Base-by-base conservation (phyloP, 2,113 vertebrate species). In the Daphoenositta chrysoptera region DNA sequence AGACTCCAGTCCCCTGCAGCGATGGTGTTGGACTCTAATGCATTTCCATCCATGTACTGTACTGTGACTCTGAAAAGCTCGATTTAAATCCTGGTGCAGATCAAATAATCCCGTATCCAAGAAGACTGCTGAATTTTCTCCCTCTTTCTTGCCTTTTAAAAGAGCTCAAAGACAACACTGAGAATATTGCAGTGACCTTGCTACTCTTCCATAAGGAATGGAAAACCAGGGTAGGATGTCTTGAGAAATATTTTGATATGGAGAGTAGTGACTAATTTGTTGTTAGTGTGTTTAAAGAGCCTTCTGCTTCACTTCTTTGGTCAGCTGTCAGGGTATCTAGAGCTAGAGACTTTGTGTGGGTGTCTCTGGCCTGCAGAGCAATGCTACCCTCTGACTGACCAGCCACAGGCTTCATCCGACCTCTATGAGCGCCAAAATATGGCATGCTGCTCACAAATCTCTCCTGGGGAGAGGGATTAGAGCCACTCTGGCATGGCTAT, bases 1-100 rank as follows among this genome's bases (percentile, higher is more conserved):
- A 11, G 44, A 2, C 5, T 35, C 13, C 28, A 35, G 31, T 45
- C 17, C 33, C 9, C 16, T 47, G 35, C 15, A 53, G 45, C 0
- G 0, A 3, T 56, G 39, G 30, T 85, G 44, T 35, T 61, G 30
- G 60, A 26, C 35, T 70, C 20, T 7, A 58, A n/a, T 13, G 3
- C 8, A 7, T 45, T 81, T 81, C 26, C 20, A 27, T 16, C 24
- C 30, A 7, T 4, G 3, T 33, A 13, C 48, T 56, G 33, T 51
- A 21, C 40, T 35, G 23, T 3, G 6, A 44, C 44, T 44, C 31
- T 83, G 42, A 65, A 61, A 68, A 76, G 4, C 40, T 72, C 1
- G 0, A 31, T 81, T 75, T 65, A 66, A 83, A 89, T 64, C 53
- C 37, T 53, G 12, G 31, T 57, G 53, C 1, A 6, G 19, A 31